These are phyloP conservation scores for Ormyrus rosae DNA, from an alignment of 2,888 invertebrate species.

Conservation along the genomic window DNA sequence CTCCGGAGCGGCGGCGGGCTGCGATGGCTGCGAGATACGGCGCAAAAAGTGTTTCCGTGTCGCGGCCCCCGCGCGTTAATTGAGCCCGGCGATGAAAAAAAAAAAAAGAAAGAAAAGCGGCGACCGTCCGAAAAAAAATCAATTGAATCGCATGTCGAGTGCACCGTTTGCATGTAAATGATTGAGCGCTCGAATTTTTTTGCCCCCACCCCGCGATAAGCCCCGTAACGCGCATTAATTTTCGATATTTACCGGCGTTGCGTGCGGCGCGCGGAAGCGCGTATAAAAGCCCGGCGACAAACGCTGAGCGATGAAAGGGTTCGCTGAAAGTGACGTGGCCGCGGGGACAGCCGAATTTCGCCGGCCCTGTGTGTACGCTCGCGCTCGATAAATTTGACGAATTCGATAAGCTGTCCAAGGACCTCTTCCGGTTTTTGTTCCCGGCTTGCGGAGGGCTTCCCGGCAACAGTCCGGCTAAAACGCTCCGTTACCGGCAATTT, in stretches of 20 bases:
- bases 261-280: not conserved
- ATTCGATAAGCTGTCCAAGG: too few relatives aligned
- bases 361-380: too few relatives aligned
- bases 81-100: slow-evolving; percentile 17
- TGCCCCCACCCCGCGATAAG: too few relatives aligned
- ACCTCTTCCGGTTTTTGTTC: too few relatives aligned
- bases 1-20: not conserved
- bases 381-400: too few relatives aligned
- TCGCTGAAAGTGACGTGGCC: slow-evolving; percentile 4
- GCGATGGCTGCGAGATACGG: slow-evolving; percentile 19
- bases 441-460: too few relatives aligned
- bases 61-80: slow-evolving; percentile 26
- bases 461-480: too few relatives aligned
- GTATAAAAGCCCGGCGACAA: not conserved
- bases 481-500: too few relatives aligned
- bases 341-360: too few relatives aligned
- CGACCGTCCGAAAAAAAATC: slow-evolving; percentile 24
- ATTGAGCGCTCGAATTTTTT: slow-evolving; percentile 30
- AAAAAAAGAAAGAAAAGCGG: slow-evolving; percentile 4
- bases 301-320: slow-evolving; percentile 10
- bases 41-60: slow-evolving; percentile 38
- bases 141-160: slow-evolving; percentile 52
- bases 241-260: slow-evolving; percentile 32
- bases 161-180: slow-evolving; percentile 50
- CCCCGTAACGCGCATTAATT: slow-evolving; percentile 21